Percentiles rank a stretch among this genome's conserved stretches.
Evolutionary conservation across 1,140 invertebrate genomes (phyloP).

Genomic region (Drosophila tsacasi): DNA sequence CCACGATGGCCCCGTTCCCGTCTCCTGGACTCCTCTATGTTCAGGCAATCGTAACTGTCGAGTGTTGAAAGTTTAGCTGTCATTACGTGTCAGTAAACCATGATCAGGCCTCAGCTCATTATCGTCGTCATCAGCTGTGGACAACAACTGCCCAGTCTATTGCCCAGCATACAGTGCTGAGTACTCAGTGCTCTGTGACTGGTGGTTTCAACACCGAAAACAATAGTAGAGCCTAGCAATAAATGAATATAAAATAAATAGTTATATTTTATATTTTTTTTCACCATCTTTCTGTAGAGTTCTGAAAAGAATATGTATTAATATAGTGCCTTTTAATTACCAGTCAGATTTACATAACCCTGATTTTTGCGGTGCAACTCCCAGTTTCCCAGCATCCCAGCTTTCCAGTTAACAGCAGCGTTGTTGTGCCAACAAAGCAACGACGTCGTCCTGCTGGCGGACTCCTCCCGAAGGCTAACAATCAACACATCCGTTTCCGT

Average conservation of each 20-base stretch:
- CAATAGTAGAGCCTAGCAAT: neutral
- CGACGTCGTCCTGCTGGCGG: conserved; percentile 31
- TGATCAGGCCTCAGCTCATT: conserved; percentile 61
- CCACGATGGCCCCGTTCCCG: neutral
- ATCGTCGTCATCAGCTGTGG: conserved; percentile 52
- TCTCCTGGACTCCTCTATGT: neutral
- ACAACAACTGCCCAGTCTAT: conserved; percentile 58
- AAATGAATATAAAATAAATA: neutral
- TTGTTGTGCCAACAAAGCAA: conserved; percentile 53
- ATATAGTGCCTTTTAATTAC: neutral
- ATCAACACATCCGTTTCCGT: conserved; percentile 74
- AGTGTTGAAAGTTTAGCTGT: conserved; percentile 77
- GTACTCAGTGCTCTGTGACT: neutral
- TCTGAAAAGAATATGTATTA: neutral
- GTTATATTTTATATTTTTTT: neutral
- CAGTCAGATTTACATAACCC: neutral
- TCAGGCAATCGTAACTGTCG: conserved; percentile 51
- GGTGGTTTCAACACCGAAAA: conserved; percentile 9
- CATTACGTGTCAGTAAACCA: conserved; percentile 81
- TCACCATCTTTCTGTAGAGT: neutral
- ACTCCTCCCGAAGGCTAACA: conserved; percentile 45
- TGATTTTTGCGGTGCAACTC: conserved; percentile 11
- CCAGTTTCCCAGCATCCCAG: neutral
- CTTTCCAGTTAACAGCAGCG: conserved; percentile 35
- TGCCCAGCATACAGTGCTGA: neutral